A percentile compares a stretch with the other conserved stretches of the same genome.
Evolutionary conservation across 2,797 vertebrate species (phyloP).

Genomic region (Vireo griseus): DNA sequence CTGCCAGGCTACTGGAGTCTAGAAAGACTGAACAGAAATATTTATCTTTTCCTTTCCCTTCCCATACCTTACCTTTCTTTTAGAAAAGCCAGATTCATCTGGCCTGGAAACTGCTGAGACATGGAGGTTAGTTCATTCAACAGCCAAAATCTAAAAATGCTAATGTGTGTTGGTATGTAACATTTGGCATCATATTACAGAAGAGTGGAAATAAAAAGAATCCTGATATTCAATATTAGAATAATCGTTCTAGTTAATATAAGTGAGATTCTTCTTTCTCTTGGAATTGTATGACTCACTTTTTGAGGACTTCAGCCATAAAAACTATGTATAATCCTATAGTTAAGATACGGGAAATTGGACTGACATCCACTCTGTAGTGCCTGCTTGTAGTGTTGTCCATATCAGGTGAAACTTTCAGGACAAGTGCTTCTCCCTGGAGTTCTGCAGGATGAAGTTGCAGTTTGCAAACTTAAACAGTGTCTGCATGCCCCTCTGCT

Average conservation of each 20-base stretch:
- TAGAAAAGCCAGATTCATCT: background rate
- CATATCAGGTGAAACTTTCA: background rate
- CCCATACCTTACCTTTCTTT: background rate
- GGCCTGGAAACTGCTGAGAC: background rate
- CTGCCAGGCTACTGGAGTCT: background rate
- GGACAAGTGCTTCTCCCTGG: background rate
- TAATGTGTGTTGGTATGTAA: background rate
- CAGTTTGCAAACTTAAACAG: fast-evolving
- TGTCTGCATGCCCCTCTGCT: background rate
- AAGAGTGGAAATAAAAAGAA: background rate
- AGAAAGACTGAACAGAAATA: background rate
- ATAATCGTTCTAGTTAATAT: background rate
- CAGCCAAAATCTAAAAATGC: background rate
- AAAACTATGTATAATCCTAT: background rate
- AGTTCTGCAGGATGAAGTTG: background rate
- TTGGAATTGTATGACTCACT: background rate
- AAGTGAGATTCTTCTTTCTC: background rate
- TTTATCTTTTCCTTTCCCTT: background rate
- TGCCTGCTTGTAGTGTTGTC: background rate
- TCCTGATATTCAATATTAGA: background rate
- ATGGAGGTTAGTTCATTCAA: background rate
- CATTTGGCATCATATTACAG: background rate
- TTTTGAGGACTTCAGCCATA: background rate
- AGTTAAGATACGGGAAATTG: background rate
- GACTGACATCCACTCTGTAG: background rate